Conservation (phyloP, 2,888 invertebrate species). For the Latrodectus hesperus region DNA sequence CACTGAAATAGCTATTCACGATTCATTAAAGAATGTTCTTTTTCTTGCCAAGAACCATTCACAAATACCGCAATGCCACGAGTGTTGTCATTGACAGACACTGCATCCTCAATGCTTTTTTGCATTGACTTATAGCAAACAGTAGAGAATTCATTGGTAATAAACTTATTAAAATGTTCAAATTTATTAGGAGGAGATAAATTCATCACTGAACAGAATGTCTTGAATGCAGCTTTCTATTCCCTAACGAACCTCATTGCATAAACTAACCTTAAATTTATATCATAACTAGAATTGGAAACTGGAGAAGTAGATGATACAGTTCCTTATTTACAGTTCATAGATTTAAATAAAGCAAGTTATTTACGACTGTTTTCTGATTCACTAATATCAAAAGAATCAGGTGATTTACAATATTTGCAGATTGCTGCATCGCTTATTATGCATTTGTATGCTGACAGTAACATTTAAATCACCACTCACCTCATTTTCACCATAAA, state of each 20-base stretch:
- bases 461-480: not conserved
- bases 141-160: not conserved
- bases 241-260: not conserved
- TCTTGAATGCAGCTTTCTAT: not conserved
- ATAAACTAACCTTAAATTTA: not conserved
- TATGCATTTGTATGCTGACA: not conserved
- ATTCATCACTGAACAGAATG: not conserved
- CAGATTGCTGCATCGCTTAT: not conserved
- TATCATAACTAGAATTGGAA: not conserved
- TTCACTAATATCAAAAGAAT: not conserved
- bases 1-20: not conserved
- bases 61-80: not conserved
- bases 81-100: not conserved
- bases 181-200: not conserved
- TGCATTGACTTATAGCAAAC: not conserved
- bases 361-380: not conserved
- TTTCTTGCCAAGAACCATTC: conserved; percentile 1
- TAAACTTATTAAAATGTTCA: not conserved
- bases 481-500: not conserved
- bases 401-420: not conserved
- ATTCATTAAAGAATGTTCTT: not conserved
- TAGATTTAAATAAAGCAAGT: not conserved
- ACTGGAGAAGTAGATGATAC: not conserved
- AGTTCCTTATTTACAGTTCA: not conserved
- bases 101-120: not conserved